Percentiles rank a stretch among this genome's conserved stretches.
Conservation (phyloP, 1,140 invertebrate genomes). For the Aphis craccivora region DNA sequence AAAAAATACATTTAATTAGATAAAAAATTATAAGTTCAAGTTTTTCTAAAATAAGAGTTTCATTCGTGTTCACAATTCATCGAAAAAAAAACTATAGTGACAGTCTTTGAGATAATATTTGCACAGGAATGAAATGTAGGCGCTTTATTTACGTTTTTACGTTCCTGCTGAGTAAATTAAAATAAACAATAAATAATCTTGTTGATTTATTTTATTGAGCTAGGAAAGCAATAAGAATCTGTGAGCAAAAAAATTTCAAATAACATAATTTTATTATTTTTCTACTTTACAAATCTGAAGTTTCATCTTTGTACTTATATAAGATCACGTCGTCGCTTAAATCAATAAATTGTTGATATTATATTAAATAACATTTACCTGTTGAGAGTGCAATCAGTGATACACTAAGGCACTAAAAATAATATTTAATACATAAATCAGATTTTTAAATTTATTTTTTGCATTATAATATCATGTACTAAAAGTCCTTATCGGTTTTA, state of each 20-base stretch:
- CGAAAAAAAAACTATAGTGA: background rate
- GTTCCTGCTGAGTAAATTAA: background rate
- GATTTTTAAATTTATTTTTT: background rate
- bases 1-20: background rate
- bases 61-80: background rate
- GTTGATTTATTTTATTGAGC: background rate
- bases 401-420: background rate
- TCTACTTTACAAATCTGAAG: background rate
- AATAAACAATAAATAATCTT: too few species aligned
- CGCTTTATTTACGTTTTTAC: background rate
- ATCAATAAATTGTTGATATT: background rate
- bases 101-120: background rate
- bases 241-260: background rate
- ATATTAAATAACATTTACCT: background rate
- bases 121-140: background rate
- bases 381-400: background rate
- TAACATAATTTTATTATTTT: background rate
- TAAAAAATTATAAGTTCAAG: background rate
- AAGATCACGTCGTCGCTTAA: background rate
- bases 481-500: background rate
- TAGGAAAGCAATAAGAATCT: background rate
- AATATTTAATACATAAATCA: background rate
- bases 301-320: background rate
- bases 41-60: background rate
- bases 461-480: background rate